These are phyloP conservation scores for Melanotaenia nigrans DNA, from an alignment of 2,797 vertebrate genomes.

Conservation along the genomic window DNA sequence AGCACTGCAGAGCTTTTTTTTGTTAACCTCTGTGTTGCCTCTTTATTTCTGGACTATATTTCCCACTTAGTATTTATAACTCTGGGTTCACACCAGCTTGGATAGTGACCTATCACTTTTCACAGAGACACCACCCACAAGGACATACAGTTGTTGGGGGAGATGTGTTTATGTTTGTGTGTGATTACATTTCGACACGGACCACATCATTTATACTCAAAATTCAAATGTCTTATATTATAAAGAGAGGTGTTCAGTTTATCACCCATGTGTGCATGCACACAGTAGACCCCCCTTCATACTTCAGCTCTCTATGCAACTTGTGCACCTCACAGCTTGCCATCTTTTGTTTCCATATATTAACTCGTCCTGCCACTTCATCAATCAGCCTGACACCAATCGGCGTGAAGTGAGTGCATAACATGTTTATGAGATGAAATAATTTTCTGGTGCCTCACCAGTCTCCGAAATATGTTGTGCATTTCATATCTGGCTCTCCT, in stretches of 20 bases:
- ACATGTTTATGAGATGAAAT: conserved; percentile 67
- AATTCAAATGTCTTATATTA: conserved; percentile 42
- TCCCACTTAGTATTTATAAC: conserved; percentile 77
- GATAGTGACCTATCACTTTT: conserved; percentile 68
- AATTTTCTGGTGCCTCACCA: conserved; percentile 41
- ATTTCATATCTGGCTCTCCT: conserved; percentile 49
- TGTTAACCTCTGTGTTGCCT: conserved; percentile 51
- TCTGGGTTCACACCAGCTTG: conserved; percentile 69
- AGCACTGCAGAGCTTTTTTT: conserved; percentile 52
- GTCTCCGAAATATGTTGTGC: conserved; percentile 49
- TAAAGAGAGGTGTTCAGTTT: conserved; percentile 44
- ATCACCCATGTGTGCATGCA: conserved; percentile 17
- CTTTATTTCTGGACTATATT: conserved; percentile 73
- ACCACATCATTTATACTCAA: conserved; percentile 13
- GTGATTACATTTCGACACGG: not conserved
- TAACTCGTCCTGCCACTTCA: conserved; percentile 69
- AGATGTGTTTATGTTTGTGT: conserved; percentile 42
- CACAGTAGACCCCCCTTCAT: conserved; percentile 10
- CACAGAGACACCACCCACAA: conserved; percentile 59
- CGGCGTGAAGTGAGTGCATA: conserved; percentile 47
- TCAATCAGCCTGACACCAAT: conserved; percentile 73
- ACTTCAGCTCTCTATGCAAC: conserved; percentile 42
- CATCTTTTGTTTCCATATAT: conserved; percentile 54
- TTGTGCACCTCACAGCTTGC: conserved; percentile 41
- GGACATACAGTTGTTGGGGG: conserved; percentile 33